Conservation (phyloP, 2,888 invertebrate genomes). For the Tenthredo notha region DNA sequence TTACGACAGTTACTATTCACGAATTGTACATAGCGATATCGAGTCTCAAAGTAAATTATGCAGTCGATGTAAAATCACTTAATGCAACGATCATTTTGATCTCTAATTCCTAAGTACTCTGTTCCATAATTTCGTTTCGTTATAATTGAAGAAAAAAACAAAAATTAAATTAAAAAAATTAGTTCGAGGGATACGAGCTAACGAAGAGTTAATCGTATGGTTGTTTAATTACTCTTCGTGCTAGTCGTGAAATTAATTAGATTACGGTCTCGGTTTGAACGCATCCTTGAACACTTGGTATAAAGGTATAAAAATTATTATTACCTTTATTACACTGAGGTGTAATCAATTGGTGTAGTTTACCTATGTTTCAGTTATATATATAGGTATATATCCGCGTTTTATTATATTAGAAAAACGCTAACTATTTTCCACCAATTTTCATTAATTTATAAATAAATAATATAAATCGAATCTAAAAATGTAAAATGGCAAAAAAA, state of each 20-base stretch:
- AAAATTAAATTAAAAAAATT: neutral
- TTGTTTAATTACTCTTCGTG: slow-evolving; percentile 58
- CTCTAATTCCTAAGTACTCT: no score
- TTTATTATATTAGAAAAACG: neutral
- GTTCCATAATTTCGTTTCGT: no score
- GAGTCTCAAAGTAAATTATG: no score
- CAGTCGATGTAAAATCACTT: no score
- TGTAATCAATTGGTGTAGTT: neutral
- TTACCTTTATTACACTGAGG: neutral
- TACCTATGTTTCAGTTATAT: neutral
- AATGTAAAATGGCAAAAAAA: neutral
- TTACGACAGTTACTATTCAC: neutral
- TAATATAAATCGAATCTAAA: neutral
- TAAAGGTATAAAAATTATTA: neutral
- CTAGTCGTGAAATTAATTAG: slow-evolving; percentile 60
- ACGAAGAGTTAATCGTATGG: slow-evolving; percentile 27
- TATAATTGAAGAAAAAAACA: neutral
- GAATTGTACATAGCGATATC: neutral
- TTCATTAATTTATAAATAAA: neutral
- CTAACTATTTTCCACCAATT: neutral
- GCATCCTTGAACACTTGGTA: slow-evolving; percentile 59
- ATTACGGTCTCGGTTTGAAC: slow-evolving; percentile 57
- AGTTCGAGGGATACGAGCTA: neutral
- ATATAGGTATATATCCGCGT: neutral
- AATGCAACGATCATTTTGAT: no score